These are phyloP conservation scores for Characodon lateralis DNA, from an alignment of 2,797 vertebrate species.

Conservation along the genomic window DNA sequence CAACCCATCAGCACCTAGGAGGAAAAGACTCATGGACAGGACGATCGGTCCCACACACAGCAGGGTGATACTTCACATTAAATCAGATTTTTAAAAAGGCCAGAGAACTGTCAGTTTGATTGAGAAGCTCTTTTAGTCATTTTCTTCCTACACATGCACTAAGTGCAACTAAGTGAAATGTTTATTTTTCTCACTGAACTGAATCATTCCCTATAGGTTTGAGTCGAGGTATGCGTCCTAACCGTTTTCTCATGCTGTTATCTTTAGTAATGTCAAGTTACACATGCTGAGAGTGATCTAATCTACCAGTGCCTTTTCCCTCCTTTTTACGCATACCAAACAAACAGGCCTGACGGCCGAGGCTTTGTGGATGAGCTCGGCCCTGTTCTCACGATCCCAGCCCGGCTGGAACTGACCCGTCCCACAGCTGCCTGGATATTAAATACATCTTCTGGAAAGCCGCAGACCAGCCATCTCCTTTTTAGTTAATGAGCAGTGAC, in stretches of 20 bases:
- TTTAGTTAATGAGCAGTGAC: conserved; percentile 76
- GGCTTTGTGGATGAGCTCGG: conserved; percentile 79
- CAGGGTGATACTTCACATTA: conserved; percentile 81
- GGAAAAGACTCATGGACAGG: conserved; percentile 77
- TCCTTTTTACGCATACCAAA: conserved; percentile 84
- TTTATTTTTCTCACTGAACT: conserved; percentile 81
- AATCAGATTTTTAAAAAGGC: conserved; percentile 50
- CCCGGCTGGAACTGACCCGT: conserved; percentile 82
- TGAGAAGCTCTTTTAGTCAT: conserved; percentile 78
- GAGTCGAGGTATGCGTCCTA: conserved; percentile 95
- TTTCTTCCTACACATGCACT: conserved; percentile 95
- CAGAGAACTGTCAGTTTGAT: conserved; percentile 93
- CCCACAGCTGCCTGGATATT: conserved; percentile 87
- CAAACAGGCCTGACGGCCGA: conserved; percentile 84
- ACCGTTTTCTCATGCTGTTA: conserved; percentile 96
- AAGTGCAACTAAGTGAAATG: conserved; percentile 97
- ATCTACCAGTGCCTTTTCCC: conserved; percentile 88
- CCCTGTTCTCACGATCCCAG: conserved; percentile 83
- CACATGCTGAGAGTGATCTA: conserved; percentile 95
- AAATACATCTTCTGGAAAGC: conserved; percentile 76
- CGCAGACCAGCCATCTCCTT: conserved; percentile 77
- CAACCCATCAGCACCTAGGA: conserved; percentile 76
- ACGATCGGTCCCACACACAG: conserved; percentile 50
- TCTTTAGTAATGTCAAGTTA: conserved; percentile 96
- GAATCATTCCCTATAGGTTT: conserved; percentile 95